These are phyloP conservation scores for Leucophenga montana DNA, from an alignment of 2,888 invertebrate species.

Conservation along the genomic window DNA sequence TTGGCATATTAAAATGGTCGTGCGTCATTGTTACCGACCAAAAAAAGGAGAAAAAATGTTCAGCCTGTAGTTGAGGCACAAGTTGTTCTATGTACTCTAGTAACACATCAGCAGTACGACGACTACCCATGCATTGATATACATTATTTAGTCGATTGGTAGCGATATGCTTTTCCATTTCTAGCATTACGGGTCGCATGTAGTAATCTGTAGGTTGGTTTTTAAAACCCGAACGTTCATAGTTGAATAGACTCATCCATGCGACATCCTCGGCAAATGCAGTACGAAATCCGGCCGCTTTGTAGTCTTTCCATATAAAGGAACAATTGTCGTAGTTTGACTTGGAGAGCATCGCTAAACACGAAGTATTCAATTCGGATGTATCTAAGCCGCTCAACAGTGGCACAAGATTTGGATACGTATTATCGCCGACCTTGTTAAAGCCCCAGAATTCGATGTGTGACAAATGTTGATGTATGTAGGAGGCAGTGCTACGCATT, in stretches of 20 bases:
- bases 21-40: constrained; percentile 90
- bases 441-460: constrained; percentile 87
- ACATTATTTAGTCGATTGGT: constrained; percentile 73
- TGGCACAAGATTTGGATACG: constrained; percentile 91
- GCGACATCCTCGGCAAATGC: constrained; percentile 89
- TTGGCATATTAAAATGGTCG: constrained; percentile 86
- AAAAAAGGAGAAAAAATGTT: constrained; percentile 85
- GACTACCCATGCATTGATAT: constrained; percentile 66
- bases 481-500: constrained; percentile 81
- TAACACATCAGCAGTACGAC: constrained; percentile 80
- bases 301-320: constrained; percentile 88
- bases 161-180: constrained; percentile 80
- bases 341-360: constrained; percentile 76
- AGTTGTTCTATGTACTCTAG: constrained; percentile 82
- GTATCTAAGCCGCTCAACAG: constrained; percentile 83
- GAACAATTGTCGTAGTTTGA: constrained; percentile 84
- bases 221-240: constrained; percentile 83
- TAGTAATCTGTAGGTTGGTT: constrained; percentile 89
- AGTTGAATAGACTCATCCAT: constrained; percentile 86
- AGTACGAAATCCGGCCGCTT: constrained; percentile 82
- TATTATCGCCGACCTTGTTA: constrained; percentile 95
- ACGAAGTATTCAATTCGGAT: constrained; percentile 78
- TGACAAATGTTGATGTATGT: constrained; percentile 74
- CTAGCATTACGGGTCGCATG: constrained; percentile 82
- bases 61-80: constrained; percentile 75